These are phyloP conservation scores for Sphenodon punctatus DNA, from an alignment of 2,797 vertebrate genomes.

Conservation along the genomic window DNA sequence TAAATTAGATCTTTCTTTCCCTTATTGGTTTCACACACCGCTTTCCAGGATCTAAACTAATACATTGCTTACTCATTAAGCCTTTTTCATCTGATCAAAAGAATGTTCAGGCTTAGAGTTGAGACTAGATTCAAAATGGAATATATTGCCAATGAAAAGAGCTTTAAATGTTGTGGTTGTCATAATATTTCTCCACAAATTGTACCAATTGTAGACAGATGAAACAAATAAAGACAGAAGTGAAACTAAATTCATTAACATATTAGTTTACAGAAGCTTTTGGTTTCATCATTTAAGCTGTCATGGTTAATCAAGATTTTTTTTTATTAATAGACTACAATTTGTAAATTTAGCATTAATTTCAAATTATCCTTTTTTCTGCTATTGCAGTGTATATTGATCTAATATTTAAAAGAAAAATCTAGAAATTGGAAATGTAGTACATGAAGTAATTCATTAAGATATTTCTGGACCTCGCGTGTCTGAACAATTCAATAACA, in stretches of 20 bases:
- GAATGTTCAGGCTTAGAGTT: not conserved
- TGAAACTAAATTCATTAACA: not conserved
- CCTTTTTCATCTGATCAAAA: not conserved
- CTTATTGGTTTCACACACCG: accelerated
- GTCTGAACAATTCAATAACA: not conserved
- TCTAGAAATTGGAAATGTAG: not conserved
- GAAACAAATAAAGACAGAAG: not conserved
- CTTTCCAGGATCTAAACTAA: not conserved
- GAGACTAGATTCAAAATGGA: not conserved
- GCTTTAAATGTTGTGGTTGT: not conserved
- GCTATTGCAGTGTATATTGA: constrained; percentile 7
- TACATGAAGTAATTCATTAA: not conserved
- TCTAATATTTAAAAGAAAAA: constrained; percentile 29
- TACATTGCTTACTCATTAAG: not conserved
- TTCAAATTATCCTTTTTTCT: constrained; percentile 25
- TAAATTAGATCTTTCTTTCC: not conserved
- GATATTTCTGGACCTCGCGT: not conserved
- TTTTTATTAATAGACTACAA: constrained; percentile 48
- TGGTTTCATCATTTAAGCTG: constrained; percentile 29
- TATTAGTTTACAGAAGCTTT: constrained; percentile 33
- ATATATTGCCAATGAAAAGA: not conserved
- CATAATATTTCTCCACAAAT: not conserved
- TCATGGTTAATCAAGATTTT: constrained; percentile 37
- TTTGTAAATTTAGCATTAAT: constrained; percentile 35
- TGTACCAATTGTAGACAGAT: not conserved